A percentile compares a stretch with the other conserved stretches of the same genome.
These are phyloP conservation scores for Rostratula benghalensis DNA, from an alignment of 2,113 vertebrate species.

Conservation along the genomic window DNA sequence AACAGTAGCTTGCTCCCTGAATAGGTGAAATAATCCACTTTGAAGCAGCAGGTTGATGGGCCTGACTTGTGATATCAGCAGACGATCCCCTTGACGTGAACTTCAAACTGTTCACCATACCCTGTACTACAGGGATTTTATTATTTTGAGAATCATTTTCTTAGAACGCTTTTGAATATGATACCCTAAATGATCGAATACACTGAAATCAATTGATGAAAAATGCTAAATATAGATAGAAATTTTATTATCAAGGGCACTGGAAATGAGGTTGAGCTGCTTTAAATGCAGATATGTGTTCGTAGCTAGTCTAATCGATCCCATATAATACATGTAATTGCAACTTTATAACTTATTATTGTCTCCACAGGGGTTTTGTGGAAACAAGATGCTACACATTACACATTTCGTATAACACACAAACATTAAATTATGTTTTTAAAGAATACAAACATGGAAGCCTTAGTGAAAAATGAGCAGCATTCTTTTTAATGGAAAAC, in stretches of 20 bases:
- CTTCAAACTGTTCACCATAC: neutral
- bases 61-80: neutral
- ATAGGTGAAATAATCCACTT: neutral
- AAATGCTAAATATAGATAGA: neutral
- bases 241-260: conserved; percentile 29
- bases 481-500: neutral
- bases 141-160: conserved; percentile 52
- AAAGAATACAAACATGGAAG: conserved; percentile 55
- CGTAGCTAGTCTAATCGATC: conserved; percentile 39
- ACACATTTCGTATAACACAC: neutral
- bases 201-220: conserved; percentile 22
- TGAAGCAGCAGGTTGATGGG: neutral
- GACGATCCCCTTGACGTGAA: neutral
- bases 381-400: conserved; percentile 51
- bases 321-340: conserved; percentile 66
- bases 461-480: neutral
- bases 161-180: conserved; percentile 27
- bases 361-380: conserved; percentile 60
- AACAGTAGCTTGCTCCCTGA: neutral
- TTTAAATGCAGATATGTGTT: conserved; percentile 70
- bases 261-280: conserved; percentile 39
- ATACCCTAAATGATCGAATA: conserved; percentile 33
- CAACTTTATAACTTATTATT: conserved; percentile 62
- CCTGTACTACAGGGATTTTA: neutral
- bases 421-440: conserved; percentile 54